These are phyloP conservation scores for Druon quercuslanigerum DNA, from an alignment of 1,140 invertebrate genomes.

Conservation along the genomic window DNA sequence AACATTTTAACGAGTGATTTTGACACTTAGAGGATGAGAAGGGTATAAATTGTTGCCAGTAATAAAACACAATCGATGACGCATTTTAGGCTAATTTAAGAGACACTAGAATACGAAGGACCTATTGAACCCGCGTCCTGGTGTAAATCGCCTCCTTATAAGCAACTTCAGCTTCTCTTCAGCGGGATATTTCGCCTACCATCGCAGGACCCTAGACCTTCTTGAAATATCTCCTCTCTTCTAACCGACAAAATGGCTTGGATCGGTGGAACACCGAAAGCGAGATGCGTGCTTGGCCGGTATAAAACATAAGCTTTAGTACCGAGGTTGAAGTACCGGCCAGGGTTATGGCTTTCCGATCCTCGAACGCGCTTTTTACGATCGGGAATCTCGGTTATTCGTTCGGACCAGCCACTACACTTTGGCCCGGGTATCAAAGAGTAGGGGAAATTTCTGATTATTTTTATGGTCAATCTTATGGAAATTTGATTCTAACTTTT, in stretches of 20 bases:
- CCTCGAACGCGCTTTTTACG: slow-evolving; percentile 39
- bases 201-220: slow-evolving; percentile 15
- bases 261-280: slow-evolving; percentile 30
- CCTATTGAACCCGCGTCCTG: neutral
- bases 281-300: neutral
- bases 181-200: slow-evolving; percentile 24
- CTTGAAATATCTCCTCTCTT: slow-evolving; percentile 20
- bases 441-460: neutral
- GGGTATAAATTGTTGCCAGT: neutral
- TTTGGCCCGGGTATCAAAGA: neutral
- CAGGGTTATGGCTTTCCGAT: slow-evolving; percentile 49
- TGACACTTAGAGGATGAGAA: neutral
- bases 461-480: neutral
- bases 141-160: slow-evolving; percentile 39
- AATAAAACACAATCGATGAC: slow-evolving; percentile 20
- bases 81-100: slow-evolving; percentile 57
- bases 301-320: slow-evolving; percentile 39
- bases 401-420: neutral
- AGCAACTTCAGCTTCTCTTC: neutral
- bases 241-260: slow-evolving; percentile 39
- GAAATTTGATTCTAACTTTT: neutral
- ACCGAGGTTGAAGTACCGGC: slow-evolving; percentile 20
- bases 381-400: slow-evolving; percentile 28
- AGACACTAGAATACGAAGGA: slow-evolving; percentile 23
- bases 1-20: neutral